phyloP scores from a whole-genome alignment of 2,888 invertebrate species.

The Bimastos eiseni region DNA sequence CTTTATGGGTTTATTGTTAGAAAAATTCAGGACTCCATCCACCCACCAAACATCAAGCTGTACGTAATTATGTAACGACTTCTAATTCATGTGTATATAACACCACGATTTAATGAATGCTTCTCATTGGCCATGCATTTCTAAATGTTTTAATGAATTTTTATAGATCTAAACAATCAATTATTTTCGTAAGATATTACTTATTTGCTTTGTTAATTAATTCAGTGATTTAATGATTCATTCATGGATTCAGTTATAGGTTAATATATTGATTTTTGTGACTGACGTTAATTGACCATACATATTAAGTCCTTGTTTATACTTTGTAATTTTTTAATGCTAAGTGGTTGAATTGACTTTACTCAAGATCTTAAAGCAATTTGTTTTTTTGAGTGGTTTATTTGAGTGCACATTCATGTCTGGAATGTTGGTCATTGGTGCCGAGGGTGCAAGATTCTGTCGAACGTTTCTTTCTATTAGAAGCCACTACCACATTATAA shows the following conservation, averaged over 20 bases:
- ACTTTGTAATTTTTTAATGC: not conserved
- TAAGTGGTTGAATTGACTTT: not conserved
- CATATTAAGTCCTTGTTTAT: not conserved
- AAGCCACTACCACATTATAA: not conserved
- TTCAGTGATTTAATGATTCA: not conserved
- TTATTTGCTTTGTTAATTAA: not conserved
- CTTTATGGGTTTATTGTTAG: too few species aligned
- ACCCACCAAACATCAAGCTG: too few species aligned
- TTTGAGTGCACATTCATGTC: not conserved
- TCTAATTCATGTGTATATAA: not conserved
- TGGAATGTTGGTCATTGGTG: not conserved
- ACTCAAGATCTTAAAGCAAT: not conserved
- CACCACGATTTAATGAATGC: not conserved
- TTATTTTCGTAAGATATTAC: not conserved
- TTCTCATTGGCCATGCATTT: not conserved
- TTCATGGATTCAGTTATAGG: not conserved
- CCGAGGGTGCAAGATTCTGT: not conserved
- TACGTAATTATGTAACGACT: too few species aligned
- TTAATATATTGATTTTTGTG: not conserved
- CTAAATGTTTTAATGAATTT: not conserved
- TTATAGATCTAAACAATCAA: not conserved
- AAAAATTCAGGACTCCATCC: too few species aligned
- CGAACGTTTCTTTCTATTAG: not conserved
- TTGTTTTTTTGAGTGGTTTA: not conserved
- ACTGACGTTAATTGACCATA: not conserved